phyloP scores from a whole-genome alignment of 2,113 vertebrate genomes.

The Centropus unirufus region DNA sequence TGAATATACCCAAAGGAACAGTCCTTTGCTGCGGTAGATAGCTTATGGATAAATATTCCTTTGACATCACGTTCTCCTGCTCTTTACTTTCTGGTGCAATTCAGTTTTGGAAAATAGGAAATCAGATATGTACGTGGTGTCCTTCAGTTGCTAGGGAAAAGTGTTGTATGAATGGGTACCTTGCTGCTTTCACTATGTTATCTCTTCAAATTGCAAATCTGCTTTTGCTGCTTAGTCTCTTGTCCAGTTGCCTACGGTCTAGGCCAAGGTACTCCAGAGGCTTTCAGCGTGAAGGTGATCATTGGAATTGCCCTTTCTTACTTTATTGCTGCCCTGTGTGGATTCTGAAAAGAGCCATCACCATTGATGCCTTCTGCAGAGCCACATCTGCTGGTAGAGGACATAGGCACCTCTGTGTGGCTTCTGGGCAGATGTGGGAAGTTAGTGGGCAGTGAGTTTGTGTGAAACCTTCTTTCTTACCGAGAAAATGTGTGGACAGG shows the following conservation, averaged over 20 bases:
- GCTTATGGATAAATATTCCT: not conserved
- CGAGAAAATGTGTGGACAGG: not conserved
- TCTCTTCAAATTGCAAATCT: not conserved
- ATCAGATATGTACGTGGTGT: not conserved
- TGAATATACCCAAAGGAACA: not conserved
- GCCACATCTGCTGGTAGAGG: not conserved
- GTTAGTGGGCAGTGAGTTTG: not conserved
- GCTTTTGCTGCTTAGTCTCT: not conserved
- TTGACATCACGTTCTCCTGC: not conserved
- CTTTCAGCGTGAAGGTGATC: not conserved
- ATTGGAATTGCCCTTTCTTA: not conserved
- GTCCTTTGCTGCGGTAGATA: not conserved
- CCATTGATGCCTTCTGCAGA: not conserved
- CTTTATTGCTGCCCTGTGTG: not conserved
- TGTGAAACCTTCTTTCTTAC: not conserved
- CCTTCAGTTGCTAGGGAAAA: not conserved
- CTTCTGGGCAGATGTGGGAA: not conserved
- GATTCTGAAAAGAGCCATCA: not conserved
- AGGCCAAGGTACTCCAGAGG: not conserved
- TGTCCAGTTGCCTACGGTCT: not conserved
- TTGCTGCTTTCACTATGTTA: not conserved
- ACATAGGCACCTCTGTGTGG: not conserved
- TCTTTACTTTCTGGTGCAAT: not conserved
- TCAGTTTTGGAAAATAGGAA: not conserved
- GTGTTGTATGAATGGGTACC: not conserved